Evolutionary conservation across 2,888 invertebrate genomes (phyloP).

Genomic region (Limenitis camilla): DNA sequence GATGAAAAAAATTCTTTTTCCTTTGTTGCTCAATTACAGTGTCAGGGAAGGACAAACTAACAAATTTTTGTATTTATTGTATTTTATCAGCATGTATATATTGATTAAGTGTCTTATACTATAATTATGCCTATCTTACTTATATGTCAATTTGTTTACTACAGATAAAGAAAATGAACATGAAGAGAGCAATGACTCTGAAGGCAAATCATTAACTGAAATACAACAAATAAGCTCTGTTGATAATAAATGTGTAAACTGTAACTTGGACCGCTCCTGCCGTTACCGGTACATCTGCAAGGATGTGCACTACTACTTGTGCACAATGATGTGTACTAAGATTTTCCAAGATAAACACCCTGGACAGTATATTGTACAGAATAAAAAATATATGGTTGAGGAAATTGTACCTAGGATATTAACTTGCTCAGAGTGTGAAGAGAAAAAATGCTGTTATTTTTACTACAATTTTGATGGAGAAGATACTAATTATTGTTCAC

Average conservation of each 20-base stretch:
- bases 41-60: too few species aligned
- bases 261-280: conserved; percentile 47
- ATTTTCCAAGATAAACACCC: conserved; percentile 54
- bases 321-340: conserved; percentile 65
- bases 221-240: conserved; percentile 56
- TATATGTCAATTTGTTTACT: conserved; percentile 11
- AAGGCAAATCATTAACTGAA: conserved; percentile 44
- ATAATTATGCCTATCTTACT: too few species aligned
- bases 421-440: conserved; percentile 61
- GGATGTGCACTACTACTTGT: conserved; percentile 53
- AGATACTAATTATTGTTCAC: conserved; percentile 70
- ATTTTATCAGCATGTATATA: too few species aligned
- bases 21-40: too few species aligned
- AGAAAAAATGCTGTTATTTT: conserved; percentile 58
- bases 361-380: conserved; percentile 40
- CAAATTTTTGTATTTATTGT: too few species aligned
- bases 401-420: conserved; percentile 47
- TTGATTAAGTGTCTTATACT: too few species aligned
- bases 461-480: conserved; percentile 63
- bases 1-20: too few species aligned
- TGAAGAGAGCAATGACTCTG: conserved; percentile 57
- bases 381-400: conserved; percentile 57
- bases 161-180: conserved; percentile 65
- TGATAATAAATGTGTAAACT: conserved; percentile 63
- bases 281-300: conserved; percentile 43